Evolutionary conservation across 2,797 vertebrate genomes (phyloP).

Genomic region (Sparus aurata): DNA sequence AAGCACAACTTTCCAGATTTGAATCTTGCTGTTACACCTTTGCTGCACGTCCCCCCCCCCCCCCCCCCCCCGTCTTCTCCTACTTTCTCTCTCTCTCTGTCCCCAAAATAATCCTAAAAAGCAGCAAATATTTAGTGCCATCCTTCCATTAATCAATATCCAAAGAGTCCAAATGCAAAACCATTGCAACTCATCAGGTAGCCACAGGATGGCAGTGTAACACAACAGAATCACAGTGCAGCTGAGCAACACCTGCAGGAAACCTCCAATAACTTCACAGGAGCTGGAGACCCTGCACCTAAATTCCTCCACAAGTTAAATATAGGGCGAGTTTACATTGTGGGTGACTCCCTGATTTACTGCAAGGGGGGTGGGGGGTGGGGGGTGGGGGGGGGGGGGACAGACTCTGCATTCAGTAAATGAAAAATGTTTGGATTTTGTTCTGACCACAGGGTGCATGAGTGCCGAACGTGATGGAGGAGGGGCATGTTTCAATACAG

Average conservation of each 20-base stretch:
- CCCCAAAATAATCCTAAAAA: neutral
- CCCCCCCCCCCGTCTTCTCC: neutral
- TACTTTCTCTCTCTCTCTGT: neutral
- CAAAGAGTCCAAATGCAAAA: neutral
- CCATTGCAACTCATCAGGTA: slow-evolving; percentile 41
- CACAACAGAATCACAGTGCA: slow-evolving; percentile 12
- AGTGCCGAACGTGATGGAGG: slow-evolving; percentile 43
- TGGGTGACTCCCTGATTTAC: slow-evolving; percentile 64
- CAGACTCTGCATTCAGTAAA: slow-evolving; percentile 63
- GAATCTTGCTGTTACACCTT: neutral
- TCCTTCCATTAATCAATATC: neutral
- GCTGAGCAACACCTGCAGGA: slow-evolving; percentile 50
- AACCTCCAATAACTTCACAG: slow-evolving; percentile 61
- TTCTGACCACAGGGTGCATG: slow-evolving; percentile 23
- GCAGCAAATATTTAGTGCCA: neutral
- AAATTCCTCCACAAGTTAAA: slow-evolving; percentile 71
- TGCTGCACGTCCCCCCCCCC: neutral
- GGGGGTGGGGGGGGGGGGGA: slow-evolving; percentile 6
- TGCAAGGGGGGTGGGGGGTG: neutral
- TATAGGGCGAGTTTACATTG: slow-evolving; percentile 68
- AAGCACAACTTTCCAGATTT: neutral
- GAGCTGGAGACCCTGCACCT: slow-evolving; percentile 57
- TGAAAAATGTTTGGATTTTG: slow-evolving; percentile 41
- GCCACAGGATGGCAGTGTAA: slow-evolving; percentile 77
- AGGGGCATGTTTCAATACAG: slow-evolving; percentile 54